A percentile compares a stretch with the other conserved stretches of the same genome.
Conservation (phyloP, 2,113 vertebrate species). For the Micromys minutus region DNA sequence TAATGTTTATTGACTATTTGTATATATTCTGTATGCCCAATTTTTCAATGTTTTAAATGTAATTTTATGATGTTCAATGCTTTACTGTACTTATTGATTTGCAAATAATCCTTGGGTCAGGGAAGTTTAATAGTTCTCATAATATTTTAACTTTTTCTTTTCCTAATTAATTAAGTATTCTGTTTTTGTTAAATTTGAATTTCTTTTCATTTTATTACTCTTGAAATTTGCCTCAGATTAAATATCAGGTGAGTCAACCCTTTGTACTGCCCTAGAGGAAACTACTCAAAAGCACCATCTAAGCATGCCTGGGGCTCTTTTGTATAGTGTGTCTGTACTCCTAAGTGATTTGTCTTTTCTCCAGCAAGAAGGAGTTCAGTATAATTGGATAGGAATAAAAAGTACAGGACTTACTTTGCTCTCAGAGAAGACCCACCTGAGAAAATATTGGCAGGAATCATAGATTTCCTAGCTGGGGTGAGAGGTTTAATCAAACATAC, state of each 20-base stretch:
- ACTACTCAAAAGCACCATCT: slow-evolving; percentile 57
- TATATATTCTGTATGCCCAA: background rate
- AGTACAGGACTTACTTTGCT: slow-evolving; percentile 48
- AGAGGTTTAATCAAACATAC: slow-evolving; percentile 32
- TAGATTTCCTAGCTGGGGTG: slow-evolving; percentile 54
- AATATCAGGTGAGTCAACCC: slow-evolving; percentile 53
- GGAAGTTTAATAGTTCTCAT: background rate
- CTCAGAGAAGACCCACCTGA: slow-evolving; percentile 54
- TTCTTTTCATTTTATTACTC: slow-evolving; percentile 64
- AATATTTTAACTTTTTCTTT: slow-evolving; percentile 29
- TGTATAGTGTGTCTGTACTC: background rate
- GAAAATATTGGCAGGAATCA: slow-evolving; percentile 58
- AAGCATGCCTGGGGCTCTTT: background rate
- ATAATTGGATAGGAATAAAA: background rate
- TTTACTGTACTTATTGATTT: background rate
- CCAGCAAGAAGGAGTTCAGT: slow-evolving; percentile 38
- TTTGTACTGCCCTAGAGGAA: background rate
- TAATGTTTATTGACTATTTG: background rate
- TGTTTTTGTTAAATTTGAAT: background rate
- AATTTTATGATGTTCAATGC: background rate
- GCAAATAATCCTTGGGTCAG: background rate
- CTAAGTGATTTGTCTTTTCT: background rate
- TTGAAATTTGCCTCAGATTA: slow-evolving; percentile 61
- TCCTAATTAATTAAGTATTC: background rate
- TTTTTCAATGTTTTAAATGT: background rate